phyloP scores from a whole-genome alignment of 2,888 invertebrate species.

The Gastrophysa polygoni region DNA sequence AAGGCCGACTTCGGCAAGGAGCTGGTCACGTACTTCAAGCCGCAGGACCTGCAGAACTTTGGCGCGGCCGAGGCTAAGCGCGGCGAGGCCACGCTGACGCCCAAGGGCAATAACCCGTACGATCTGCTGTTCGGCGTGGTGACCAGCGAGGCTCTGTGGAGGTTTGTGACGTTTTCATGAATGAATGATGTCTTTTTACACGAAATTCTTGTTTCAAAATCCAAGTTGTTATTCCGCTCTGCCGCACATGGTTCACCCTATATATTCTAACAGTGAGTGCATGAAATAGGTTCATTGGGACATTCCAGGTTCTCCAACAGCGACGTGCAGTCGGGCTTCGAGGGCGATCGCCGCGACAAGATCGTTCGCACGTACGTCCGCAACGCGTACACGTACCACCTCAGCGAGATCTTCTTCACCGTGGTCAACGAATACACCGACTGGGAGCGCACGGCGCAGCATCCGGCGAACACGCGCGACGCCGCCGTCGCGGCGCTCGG shows the following conservation, averaged over 20 bases:
- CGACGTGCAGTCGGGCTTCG: conserved; percentile 84
- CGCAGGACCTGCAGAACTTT: conserved; percentile 68
- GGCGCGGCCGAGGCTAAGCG: conserved; percentile 68
- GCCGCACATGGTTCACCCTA: no score
- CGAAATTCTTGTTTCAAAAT: no score
- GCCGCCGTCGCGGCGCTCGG: conserved; percentile 90
- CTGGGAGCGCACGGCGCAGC: conserved; percentile 92
- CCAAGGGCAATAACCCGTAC: conserved; percentile 70
- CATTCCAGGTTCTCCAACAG: conserved; percentile 76
- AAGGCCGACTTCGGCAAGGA: conserved; percentile 85
- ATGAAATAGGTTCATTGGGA: no score
- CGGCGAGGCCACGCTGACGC: conserved; percentile 65
- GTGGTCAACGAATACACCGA: conserved; percentile 98
- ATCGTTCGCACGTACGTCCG: conserved; percentile 90
- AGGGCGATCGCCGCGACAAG: conserved; percentile 85
- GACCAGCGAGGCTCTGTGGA: conserved; percentile 88
- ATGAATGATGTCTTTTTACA: no score
- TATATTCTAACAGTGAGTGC: no score
- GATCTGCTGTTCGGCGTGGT: conserved; percentile 91
- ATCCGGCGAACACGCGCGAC: conserved; percentile 86
- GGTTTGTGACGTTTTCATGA: no score
- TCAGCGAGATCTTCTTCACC: conserved; percentile 95
- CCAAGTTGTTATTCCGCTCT: no score
- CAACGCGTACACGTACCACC: conserved; percentile 93
- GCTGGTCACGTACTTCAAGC: conserved; percentile 72